A percentile compares a stretch with the other conserved stretches of the same genome.
Conservation (phyloP, 2,888 invertebrate species). For the Lepas anatifera region DNA sequence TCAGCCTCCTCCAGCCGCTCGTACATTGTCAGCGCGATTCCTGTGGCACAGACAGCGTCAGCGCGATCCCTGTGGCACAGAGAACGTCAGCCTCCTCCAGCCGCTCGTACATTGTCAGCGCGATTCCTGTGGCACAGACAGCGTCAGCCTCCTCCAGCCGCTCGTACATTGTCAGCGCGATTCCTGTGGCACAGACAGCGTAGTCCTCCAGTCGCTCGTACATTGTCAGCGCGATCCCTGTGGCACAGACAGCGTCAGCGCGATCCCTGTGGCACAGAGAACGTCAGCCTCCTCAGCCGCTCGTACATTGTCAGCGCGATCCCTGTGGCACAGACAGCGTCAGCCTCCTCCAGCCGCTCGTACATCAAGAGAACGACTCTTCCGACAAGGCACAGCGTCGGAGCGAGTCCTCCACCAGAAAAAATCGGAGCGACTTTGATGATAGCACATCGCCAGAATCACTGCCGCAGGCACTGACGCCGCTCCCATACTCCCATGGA, state of each 20-base stretch:
- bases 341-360: constrained; percentile 91
- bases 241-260: background rate
- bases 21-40: constrained; percentile 88
- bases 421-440: too few relatives aligned
- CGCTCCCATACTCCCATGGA: too few relatives aligned
- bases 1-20: constrained; percentile 95
- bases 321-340: background rate
- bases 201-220: too few relatives aligned
- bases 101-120: constrained; percentile 92
- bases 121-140: constrained; percentile 77
- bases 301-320: constrained; percentile 96
- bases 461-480: too few relatives aligned
- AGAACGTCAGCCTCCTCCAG: constrained; percentile 92
- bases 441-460: too few relatives aligned
- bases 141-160: constrained; percentile 93
- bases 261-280: constrained; percentile 34
- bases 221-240: constrained; percentile 76
- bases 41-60: background rate
- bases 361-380: constrained; percentile 93
- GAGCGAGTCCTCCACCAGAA: too few relatives aligned
- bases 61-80: too few relatives aligned
- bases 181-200: too few relatives aligned
- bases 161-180: too few relatives aligned
- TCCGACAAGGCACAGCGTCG: too few relatives aligned
- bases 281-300: constrained; percentile 88